Percentiles rank a stretch among this genome's conserved stretches.
Evolutionary conservation across 1,140 invertebrate species (phyloP).

Genomic region (Drosophila serrata): DNA sequence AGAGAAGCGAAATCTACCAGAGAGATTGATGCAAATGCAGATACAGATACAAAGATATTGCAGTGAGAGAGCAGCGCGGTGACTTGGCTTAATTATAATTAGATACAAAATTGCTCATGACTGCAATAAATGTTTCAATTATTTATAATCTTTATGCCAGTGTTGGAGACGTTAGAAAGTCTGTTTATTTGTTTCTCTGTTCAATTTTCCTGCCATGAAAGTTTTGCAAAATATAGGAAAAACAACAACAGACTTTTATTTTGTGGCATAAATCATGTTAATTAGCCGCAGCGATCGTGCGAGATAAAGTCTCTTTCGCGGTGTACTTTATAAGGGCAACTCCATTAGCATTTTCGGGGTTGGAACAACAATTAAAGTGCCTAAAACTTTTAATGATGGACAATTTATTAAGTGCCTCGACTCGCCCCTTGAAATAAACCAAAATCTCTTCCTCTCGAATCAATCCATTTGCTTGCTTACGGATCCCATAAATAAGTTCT

Average conservation of each 20-base stretch:
- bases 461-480: constrained; percentile 54
- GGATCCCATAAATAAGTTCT: constrained; percentile 67
- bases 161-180: constrained; percentile 39
- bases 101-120: constrained; percentile 78
- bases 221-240: constrained; percentile 46
- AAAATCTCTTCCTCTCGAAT: constrained; percentile 41
- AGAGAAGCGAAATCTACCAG: neutral
- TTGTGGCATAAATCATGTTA: constrained; percentile 68
- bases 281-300: constrained; percentile 43
- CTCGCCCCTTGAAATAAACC: constrained; percentile 5
- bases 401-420: constrained; percentile 62
- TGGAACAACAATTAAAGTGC: constrained; percentile 57
- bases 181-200: constrained; percentile 38
- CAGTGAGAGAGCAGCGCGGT: constrained; percentile 15
- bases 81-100: constrained; percentile 75
- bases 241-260: constrained; percentile 46
- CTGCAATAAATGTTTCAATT: constrained; percentile 83
- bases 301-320: constrained; percentile 12
- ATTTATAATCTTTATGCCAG: constrained; percentile 66
- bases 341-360: constrained; percentile 52
- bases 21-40: constrained; percentile 12
- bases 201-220: constrained; percentile 67
- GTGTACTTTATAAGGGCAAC: constrained; percentile 31
- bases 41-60: neutral
- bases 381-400: constrained; percentile 72